Evolutionary conservation across 2,888 invertebrate genomes (phyloP), one percentile per base, ranked within the genome.

Genomic region (Nymphalis polychloros): DNA sequence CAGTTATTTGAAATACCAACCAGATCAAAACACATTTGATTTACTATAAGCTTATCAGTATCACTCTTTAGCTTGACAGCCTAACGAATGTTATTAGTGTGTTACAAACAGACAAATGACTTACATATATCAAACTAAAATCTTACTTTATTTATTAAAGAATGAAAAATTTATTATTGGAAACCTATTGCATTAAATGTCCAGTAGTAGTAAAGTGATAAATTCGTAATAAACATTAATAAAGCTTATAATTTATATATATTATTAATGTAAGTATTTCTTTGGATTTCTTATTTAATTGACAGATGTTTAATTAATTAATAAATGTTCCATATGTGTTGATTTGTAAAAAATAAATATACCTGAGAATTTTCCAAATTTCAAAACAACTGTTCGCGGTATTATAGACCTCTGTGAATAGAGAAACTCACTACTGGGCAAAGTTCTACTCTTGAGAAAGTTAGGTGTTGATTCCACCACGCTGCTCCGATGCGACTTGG

Each of bases 41-140:
- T 55, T 47, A 60, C 69, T 66, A 66, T 63, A 66, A 63, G 53
- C 19, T 66, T 60, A 65, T 69, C 65, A 69, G 53, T 62, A 59
- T 65, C 69, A 35, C 60, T 27, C 53, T 53, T 59, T n/a, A 53
- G 49, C 63, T 66, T 49, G 55, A 63, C 66, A 69, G 41, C 3
- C 59, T 27, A 27, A 48, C 27, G 41, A 27, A 48, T 31, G 57
- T 10, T n/a, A 8, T 41, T 41, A 57, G 57, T 57, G 20, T 19
- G 59, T 27, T 47, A 27, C 35, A 19, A 31, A 55, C 17, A n/a
- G 27, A 31, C 53, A 55, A 55, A 55, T 55, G 1, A 31, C 8
- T 27, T 27, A 27, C 7, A 55, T 55, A 31, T 55, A 55, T 31
- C 31, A 53, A 53, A 53, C 23, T 16, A 16, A 20, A 27, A 16